Evolutionary conservation across 2,888 invertebrate genomes (phyloP).

Genomic region (Halictus ligatus): DNA sequence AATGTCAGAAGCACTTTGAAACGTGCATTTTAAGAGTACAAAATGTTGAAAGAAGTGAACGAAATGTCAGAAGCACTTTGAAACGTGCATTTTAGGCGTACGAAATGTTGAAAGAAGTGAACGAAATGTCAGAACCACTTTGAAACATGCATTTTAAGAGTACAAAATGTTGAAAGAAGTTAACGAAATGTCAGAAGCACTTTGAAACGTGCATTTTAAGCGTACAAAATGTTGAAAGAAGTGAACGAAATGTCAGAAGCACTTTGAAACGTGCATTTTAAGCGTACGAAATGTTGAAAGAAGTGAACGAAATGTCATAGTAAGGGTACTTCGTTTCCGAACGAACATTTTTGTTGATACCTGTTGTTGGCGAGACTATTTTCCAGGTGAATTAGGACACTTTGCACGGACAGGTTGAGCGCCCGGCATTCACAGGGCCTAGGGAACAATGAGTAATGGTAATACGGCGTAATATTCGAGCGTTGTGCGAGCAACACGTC

Average conservation of each 20-base stretch:
- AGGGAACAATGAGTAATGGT: conserved; percentile 3
- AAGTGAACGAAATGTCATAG: too few species aligned
- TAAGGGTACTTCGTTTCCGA: too few species aligned
- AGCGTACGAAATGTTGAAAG: background rate
- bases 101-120: too few species aligned
- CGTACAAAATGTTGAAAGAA: too few species aligned
- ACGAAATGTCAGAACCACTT: background rate
- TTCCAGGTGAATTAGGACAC: background rate
- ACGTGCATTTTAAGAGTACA: background rate
- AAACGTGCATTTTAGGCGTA: background rate
- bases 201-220: background rate
- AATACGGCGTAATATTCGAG: conserved; percentile 2
- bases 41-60: too few species aligned
- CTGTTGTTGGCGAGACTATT: background rate
- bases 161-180: too few species aligned
- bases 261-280: background rate
- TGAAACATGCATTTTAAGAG: background rate
- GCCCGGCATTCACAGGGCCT: background rate
- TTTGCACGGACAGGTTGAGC: background rate
- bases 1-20: background rate
- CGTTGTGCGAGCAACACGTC: background rate
- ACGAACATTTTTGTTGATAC: background rate
- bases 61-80: background rate
- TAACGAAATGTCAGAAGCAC: background rate
- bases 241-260: too few species aligned